These are phyloP conservation scores for Brachyptera putata DNA, from an alignment of 2,888 invertebrate genomes.

Conservation along the genomic window DNA sequence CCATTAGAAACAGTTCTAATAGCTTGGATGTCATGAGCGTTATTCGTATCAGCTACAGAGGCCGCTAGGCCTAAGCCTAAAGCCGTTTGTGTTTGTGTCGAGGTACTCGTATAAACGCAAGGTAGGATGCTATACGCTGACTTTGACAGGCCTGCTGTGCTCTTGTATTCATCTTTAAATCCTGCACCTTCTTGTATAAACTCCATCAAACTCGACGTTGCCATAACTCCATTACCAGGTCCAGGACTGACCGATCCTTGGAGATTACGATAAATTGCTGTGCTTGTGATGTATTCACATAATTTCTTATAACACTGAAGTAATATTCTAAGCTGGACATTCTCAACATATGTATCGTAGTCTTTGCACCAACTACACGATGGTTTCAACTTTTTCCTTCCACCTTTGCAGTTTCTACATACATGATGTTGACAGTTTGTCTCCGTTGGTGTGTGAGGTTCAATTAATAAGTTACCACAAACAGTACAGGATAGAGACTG, in stretches of 20 bases:
- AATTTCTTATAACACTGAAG: slow-evolving; percentile 85
- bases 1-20: slow-evolving; percentile 51
- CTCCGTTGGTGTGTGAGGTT: slow-evolving; percentile 74
- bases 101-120: slow-evolving; percentile 63
- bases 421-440: slow-evolving; percentile 85
- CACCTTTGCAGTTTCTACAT: slow-evolving; percentile 78
- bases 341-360: slow-evolving; percentile 75
- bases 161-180: slow-evolving; percentile 71
- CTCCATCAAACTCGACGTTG: slow-evolving; percentile 61
- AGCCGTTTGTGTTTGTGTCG: slow-evolving; percentile 47
- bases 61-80: slow-evolving; percentile 40
- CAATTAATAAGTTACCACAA: slow-evolving; percentile 75
- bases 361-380: slow-evolving; percentile 83
- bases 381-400: slow-evolving; percentile 78
- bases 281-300: slow-evolving; percentile 75
- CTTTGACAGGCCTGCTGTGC: slow-evolving; percentile 66
- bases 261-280: slow-evolving; percentile 63
- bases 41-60: slow-evolving; percentile 43
- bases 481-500: slow-evolving; percentile 87
- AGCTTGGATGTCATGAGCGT: slow-evolving; percentile 40
- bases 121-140: slow-evolving; percentile 71
- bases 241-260: slow-evolving; percentile 45
- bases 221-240: slow-evolving; percentile 41
- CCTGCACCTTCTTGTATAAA: slow-evolving; percentile 76
- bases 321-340: slow-evolving; percentile 72